Conservation (phyloP, 2,888 invertebrate genomes). For the Pollenia amentaria region DNA sequence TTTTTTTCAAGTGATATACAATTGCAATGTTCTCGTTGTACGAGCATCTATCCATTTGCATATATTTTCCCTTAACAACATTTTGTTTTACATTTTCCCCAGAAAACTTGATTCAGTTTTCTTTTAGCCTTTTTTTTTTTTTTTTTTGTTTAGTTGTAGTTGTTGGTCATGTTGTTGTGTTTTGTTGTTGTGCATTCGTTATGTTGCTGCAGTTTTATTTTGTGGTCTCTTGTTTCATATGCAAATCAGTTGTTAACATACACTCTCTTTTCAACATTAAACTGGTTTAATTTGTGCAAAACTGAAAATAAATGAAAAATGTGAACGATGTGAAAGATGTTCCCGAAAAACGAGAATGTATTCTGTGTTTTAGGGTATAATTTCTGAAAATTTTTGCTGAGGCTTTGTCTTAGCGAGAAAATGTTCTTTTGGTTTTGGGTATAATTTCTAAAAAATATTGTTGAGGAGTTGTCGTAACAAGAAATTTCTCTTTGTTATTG, state of each 20-base stretch:
- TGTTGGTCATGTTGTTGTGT: slow-evolving; percentile 1
- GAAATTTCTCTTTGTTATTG: too few species aligned
- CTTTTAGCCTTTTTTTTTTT: slow-evolving; percentile 8
- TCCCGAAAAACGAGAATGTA: too few species aligned
- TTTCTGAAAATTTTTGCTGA: too few species aligned
- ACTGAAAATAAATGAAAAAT: background rate
- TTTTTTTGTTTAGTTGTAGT: background rate
- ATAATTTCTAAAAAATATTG: too few species aligned
- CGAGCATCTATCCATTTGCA: slow-evolving; percentile 58
- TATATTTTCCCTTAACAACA: slow-evolving; percentile 67
- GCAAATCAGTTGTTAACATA: slow-evolving; percentile 55
- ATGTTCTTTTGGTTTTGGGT: too few species aligned
- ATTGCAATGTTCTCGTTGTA: slow-evolving; percentile 45
- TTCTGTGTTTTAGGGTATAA: too few species aligned
- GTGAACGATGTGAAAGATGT: background rate
- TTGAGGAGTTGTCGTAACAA: too few species aligned
- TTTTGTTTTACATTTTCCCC: slow-evolving; percentile 69
- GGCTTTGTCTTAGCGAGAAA: too few species aligned
- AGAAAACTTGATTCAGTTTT: slow-evolving; percentile 58
- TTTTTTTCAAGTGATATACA: slow-evolving; percentile 3
- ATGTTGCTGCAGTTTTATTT: slow-evolving; percentile 49
- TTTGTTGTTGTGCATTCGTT: slow-evolving; percentile 43
- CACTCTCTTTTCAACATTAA: slow-evolving; percentile 6
- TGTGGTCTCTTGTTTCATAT: slow-evolving; percentile 67
- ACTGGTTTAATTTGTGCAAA: background rate